Evolutionary conservation across 2,797 vertebrate genomes (phyloP), one percentile per base, ranked within the genome.

Genomic region (Chanos chanos): DNA sequence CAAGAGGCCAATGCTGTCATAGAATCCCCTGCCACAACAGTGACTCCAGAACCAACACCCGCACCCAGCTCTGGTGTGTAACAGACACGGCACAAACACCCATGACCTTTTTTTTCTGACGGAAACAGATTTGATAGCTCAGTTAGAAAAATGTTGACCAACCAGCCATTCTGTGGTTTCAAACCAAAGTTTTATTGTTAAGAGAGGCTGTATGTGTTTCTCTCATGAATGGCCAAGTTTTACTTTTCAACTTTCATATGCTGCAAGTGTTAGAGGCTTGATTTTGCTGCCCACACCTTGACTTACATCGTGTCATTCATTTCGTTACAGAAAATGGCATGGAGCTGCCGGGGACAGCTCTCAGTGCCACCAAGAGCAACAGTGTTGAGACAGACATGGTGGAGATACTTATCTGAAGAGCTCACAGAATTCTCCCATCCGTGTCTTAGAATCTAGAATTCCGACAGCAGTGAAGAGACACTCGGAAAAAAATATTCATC

Each of bases 351-450:
- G 69, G 61, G 55, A 67, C 68, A 8, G 25, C 61, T 0, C 63
- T 70, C 52, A 76, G 68, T 63, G 67, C 69, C n/a, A 58, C 63
- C 41, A 81, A 66, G 68, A 78, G 58, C 73, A 64, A 50, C 51
- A 70, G 56, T 49, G 64, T 72, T 1, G 83, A 85, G 1, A 47
- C 72, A 2, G 87, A 89, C 2, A 57, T 85, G 45, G 79, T 92
- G 30, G 90, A 91, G 77, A 89, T 92, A 67, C 89, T 92, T 55
- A 91, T 91, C 34, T 91, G 64, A 79, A 70, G 12, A 27, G n/a
- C 18, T 16, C 13, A 31, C 41, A 44, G 25, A 27, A 4, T 8
- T 62, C 62, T 18, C 18, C 5, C 18, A 7, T 21, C 18, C 30
- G 9, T 27, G 31, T 25, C 22, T 34, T 8, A 13, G 3, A 28